A percentile compares a stretch with the other conserved stretches of the same genome.
These are phyloP conservation scores for Ceraclea dissimilis DNA, from an alignment of 2,888 invertebrate species.

Conservation along the genomic window DNA sequence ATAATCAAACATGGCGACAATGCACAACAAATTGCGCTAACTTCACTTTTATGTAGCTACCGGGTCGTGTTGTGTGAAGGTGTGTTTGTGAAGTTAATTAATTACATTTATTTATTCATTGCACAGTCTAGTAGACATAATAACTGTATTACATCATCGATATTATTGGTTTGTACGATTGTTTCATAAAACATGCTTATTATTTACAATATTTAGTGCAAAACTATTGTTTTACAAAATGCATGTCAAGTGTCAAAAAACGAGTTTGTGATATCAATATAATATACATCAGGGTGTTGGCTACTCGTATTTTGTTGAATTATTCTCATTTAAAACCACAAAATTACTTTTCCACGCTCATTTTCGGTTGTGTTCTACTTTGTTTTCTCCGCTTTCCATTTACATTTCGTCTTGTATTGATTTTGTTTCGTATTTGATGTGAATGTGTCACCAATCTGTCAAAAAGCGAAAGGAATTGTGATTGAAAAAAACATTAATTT, in stretches of 20 bases:
- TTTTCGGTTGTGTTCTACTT: neutral
- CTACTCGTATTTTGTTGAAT: neutral
- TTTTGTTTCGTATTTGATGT: neutral
- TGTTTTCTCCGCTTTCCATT: neutral
- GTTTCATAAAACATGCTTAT: too few relatives aligned
- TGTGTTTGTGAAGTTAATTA: constrained; percentile 7
- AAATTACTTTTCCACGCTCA: neutral
- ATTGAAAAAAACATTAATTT: too few relatives aligned
- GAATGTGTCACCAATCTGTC: neutral
- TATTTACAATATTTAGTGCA: neutral
- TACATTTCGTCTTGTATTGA: neutral
- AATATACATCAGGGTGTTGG: neutral
- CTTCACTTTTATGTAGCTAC: constrained; percentile 16
- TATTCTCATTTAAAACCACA: neutral
- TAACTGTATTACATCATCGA: constrained; percentile 19
- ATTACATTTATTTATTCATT: constrained; percentile 14
- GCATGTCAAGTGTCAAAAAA: neutral
- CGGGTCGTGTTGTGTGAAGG: constrained; percentile 8
- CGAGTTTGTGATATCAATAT: neutral
- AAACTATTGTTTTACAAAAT: neutral
- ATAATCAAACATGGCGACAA: neutral
- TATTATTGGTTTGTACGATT: constrained; percentile 17
- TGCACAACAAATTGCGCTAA: constrained; percentile 4
- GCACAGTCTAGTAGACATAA: constrained; percentile 12
- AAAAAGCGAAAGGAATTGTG: neutral